Percentiles rank a stretch among this genome's conserved stretches.
Evolutionary conservation across 2,888 invertebrate genomes (phyloP).

Genomic region (Limnephilus lunatus): DNA sequence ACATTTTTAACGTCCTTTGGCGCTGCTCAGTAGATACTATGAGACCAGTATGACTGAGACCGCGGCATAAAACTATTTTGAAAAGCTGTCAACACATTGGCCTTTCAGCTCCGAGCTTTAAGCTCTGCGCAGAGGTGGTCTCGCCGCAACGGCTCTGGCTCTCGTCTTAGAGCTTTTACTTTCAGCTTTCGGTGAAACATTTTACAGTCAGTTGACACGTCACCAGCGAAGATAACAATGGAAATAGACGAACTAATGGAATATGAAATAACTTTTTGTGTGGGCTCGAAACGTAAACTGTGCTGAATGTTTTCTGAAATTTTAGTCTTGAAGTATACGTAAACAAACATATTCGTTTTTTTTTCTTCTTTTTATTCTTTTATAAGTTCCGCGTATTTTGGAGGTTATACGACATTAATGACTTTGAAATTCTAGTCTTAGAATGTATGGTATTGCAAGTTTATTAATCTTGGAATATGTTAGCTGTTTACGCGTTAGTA

Average conservation of each 20-base stretch:
- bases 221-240: background rate
- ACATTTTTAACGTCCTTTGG: background rate
- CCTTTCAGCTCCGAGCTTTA: slow-evolving; percentile 27
- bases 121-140: slow-evolving; percentile 56
- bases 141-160: background rate
- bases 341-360: background rate
- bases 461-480: no score
- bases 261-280: background rate
- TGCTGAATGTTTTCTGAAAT: background rate
- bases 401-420: no score
- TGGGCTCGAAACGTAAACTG: background rate
- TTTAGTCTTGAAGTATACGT: background rate
- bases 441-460: no score
- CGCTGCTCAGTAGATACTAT: background rate
- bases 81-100: slow-evolving; percentile 60
- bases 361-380: no score
- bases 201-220: background rate
- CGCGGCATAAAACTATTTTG: slow-evolving; percentile 61
- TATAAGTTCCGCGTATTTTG: no score
- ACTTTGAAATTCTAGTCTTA: no score
- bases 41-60: background rate
- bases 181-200: background rate
- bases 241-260: background rate
- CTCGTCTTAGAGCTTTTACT: background rate
- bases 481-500: no score